These are phyloP conservation scores for Pteruthius melanotis DNA, from an alignment of 2,113 vertebrate species.

Conservation along the genomic window DNA sequence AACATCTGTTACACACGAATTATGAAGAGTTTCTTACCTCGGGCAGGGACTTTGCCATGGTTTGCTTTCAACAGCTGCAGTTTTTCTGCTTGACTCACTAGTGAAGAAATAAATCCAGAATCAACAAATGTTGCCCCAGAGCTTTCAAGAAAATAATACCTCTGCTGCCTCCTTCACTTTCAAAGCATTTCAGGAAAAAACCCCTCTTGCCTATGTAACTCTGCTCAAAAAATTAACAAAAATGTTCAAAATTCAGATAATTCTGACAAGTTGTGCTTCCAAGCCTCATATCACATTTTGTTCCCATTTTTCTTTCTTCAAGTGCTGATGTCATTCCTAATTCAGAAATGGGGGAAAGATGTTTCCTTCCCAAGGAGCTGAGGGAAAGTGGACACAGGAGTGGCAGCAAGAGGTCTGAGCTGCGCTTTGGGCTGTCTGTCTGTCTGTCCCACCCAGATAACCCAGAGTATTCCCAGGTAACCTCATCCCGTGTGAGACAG, in stretches of 20 bases:
- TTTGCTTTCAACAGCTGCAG: conserved; percentile 53
- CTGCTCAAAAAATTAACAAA: background rate
- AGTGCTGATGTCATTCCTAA: background rate
- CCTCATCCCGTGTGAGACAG: background rate
- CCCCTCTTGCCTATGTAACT: background rate
- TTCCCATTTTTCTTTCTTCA: background rate
- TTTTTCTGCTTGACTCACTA: conserved; percentile 71
- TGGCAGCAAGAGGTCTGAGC: background rate
- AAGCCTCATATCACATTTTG: background rate
- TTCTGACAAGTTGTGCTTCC: background rate
- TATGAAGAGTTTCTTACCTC: conserved; percentile 49
- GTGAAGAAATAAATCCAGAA: conserved; percentile 24
- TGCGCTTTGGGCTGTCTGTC: background rate
- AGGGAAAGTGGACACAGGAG: background rate
- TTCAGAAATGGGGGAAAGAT: background rate
- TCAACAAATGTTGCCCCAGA: background rate
- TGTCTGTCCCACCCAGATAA: background rate
- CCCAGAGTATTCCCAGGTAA: background rate
- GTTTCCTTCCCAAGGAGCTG: background rate
- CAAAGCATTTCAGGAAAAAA: background rate
- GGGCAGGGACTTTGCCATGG: background rate
- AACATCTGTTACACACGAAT: background rate
- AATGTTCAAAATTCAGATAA: background rate
- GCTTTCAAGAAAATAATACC: background rate
- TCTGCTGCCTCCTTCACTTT: background rate